A percentile compares a stretch with the other conserved stretches of the same genome.
phyloP scores from a whole-genome alignment of 2,797 vertebrate genomes.

The Acanthurus leucopareius region DNA sequence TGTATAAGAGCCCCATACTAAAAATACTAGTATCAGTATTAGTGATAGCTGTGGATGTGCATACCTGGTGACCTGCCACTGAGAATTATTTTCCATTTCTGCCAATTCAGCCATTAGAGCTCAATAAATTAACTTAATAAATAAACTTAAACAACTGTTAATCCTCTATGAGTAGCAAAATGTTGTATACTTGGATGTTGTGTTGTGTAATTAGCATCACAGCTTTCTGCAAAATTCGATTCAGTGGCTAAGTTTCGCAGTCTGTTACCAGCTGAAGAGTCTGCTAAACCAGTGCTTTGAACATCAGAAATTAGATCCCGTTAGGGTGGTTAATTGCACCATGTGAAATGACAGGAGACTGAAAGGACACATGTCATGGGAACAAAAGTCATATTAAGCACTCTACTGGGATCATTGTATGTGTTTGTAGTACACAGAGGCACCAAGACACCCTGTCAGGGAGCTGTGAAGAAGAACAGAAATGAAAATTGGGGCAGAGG shows the following conservation, averaged over 20 bases:
- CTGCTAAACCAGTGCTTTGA: conserved; percentile 17
- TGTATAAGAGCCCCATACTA: too few relatives aligned
- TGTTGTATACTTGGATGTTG: not conserved
- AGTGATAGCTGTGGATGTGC: too few relatives aligned
- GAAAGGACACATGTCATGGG: conserved; percentile 19
- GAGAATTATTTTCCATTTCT: too few relatives aligned
- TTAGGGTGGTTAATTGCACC: conserved; percentile 30
- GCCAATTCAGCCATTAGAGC: too few relatives aligned
- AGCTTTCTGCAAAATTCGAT: too few relatives aligned
- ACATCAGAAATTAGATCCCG: conserved; percentile 16
- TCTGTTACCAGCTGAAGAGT: not conserved
- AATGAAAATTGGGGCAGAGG: conserved; percentile 30
- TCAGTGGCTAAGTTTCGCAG: too few relatives aligned
- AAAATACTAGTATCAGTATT: too few relatives aligned
- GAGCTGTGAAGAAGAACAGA: conserved; percentile 36
- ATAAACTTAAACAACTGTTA: too few relatives aligned
- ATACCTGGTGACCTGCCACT: too few relatives aligned
- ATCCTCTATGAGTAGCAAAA: not conserved
- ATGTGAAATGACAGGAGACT: conserved; percentile 33
- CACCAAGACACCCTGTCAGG: conserved; percentile 22
- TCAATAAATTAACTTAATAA: too few relatives aligned
- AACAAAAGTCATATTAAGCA: conserved; percentile 25
- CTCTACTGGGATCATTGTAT: conserved; percentile 14
- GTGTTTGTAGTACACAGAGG: conserved; percentile 9
- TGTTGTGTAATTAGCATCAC: not conserved